Evolutionary conservation across 2,113 vertebrate genomes (phyloP).

Genomic region (Tenrec ecaudatus): DNA sequence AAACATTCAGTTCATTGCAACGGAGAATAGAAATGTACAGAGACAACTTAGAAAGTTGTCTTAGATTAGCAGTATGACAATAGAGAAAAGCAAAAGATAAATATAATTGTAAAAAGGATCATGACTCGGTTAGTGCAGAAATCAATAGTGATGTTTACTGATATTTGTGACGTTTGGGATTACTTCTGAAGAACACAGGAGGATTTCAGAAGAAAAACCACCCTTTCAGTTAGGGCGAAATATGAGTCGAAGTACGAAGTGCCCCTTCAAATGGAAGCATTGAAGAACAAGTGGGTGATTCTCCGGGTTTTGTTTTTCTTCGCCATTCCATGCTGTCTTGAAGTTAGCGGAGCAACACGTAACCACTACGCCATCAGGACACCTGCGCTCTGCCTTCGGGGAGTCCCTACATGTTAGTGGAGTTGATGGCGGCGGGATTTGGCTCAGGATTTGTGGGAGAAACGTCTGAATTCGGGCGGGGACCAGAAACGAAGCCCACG

Average conservation of each 20-base stretch:
- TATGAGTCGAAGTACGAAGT: not conserved
- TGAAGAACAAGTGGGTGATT: not conserved
- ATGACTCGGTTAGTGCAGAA: not conserved
- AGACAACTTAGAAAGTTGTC: not conserved
- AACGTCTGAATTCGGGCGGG: not conserved
- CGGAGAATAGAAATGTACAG: not conserved
- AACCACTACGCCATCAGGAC: too few relatives aligned
- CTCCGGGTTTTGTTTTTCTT: not conserved
- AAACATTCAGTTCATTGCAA: not conserved
- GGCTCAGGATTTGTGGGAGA: too few relatives aligned
- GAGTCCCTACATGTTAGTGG: too few relatives aligned
- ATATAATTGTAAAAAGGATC: not conserved
- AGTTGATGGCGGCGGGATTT: too few relatives aligned
- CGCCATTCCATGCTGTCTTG: not conserved
- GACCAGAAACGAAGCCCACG: rapidly evolving
- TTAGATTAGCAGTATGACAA: not conserved
- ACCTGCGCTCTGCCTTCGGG: too few relatives aligned
- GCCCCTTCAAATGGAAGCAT: not conserved
- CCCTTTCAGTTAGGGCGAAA: not conserved
- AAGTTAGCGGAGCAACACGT: too few relatives aligned
- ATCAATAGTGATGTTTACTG: not conserved
- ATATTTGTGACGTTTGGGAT: not conserved
- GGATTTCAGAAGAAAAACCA: not conserved
- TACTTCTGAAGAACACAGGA: not conserved
- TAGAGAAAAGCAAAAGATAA: not conserved